Conservation (phyloP, 2,113 vertebrate genomes). For the Ameiurus melas region DNA sequence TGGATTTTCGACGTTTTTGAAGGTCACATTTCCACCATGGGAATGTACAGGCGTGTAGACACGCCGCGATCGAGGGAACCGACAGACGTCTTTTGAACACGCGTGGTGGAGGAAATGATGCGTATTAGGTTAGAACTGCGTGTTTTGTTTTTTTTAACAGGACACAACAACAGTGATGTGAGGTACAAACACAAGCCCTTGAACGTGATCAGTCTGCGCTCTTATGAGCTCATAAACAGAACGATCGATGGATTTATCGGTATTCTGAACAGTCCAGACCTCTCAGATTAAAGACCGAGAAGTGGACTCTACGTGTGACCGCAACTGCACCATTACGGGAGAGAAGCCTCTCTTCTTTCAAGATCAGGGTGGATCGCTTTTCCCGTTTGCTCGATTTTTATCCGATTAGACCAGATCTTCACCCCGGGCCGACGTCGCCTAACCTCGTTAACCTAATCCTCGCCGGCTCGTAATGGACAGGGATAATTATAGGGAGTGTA, state of each 20-base stretch:
- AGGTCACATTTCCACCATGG: background rate
- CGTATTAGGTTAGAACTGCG: background rate
- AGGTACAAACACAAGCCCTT: background rate
- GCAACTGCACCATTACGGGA: conserved; percentile 68
- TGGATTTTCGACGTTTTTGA: background rate
- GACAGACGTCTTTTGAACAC: background rate
- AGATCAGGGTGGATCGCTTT: conserved; percentile 74
- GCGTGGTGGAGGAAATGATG: background rate
- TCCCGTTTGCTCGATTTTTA: conserved; percentile 74
- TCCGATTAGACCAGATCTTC: conserved; percentile 71
- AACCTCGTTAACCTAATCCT: conserved; percentile 72
- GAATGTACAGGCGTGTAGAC: background rate
- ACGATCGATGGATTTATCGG: conserved; percentile 65
- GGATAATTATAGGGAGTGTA: conserved; percentile 65
- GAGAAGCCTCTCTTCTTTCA: conserved; percentile 71
- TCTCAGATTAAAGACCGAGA: conserved; percentile 63
- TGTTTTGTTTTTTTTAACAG: background rate
- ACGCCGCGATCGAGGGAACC: background rate
- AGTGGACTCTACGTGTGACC: conserved; percentile 69
- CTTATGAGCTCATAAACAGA: conserved; percentile 27
- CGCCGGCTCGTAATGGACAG: conserved; percentile 65
- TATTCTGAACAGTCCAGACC: conserved; percentile 60
- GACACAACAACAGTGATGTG: background rate
- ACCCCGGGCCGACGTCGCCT: conserved; percentile 68
- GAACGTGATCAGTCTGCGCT: conserved; percentile 23